Evolutionary conservation across 2,113 vertebrate species (phyloP), one percentile per base, ranked within the genome.

Genomic region (Platysternon megacephalum): DNA sequence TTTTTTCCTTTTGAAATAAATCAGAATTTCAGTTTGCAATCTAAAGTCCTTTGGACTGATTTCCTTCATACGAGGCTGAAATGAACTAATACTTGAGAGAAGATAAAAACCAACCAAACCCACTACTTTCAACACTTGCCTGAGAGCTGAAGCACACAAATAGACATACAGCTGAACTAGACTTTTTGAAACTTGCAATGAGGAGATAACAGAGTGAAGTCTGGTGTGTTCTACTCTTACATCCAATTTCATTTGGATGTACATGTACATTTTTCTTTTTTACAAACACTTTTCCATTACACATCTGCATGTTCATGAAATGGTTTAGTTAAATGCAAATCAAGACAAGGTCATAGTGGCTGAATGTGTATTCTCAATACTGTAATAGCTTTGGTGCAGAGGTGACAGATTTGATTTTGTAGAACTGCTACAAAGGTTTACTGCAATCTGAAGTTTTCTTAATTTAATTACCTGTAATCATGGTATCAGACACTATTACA

Each of bases 1-100:
- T 95, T 90, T 95, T 92, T 98, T 97, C 88, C 87, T 93, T 97
- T 96, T 95, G 92, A 98, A 97, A 97, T 48, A 93, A 96, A 96
- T 97, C 58, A 97, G 89, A 97, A 96, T 95, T 98, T 94, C 79
- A 96, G 46, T 97, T 97, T 96, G 86, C 76, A 94, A 13, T 91
- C 35, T 81, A 53, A 94, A 95, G 91, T 39, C 82, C 61, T 85
- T n/a, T 79, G 85, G 85, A 86, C 82, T 74, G 53, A 84, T 87
- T 96, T 74, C 79, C 87, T 93, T 53, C 2, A 4, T 94, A 85
- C 85, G 92, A 95, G 49, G 44, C 56, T 88, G 82, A 94, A 90
- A 83, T 86, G 94, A 97, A 61, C 42, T 52, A n/a, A n/a, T 91
- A 86, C 86, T 85, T 95, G 74, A 92, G 91, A 96, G 92, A 95